Conservation (phyloP, 2,797 vertebrate species). For the Myiothlypis chrysogaster region DNA sequence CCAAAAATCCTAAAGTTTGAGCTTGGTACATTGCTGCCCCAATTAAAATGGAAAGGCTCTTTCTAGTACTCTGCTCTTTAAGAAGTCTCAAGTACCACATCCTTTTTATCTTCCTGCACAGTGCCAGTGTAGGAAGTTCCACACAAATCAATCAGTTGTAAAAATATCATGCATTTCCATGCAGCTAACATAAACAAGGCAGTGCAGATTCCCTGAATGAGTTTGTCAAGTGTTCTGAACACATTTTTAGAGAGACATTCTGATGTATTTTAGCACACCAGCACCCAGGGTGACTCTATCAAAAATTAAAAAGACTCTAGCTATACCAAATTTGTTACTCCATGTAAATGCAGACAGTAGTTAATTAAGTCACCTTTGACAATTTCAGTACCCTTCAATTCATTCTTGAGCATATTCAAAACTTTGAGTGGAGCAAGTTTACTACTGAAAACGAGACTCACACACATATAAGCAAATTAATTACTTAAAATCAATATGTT, state of each 20-base stretch:
- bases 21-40: not conserved
- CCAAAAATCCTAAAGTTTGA: not conserved
- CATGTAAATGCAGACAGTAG: constrained; percentile 1
- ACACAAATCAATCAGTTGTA: not conserved
- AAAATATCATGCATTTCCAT: not conserved
- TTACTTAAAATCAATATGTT: not conserved
- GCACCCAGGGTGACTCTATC: not conserved
- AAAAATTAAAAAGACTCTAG: not conserved
- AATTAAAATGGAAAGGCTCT: not conserved
- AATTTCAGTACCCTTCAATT: constrained; percentile 6
- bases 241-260: not conserved
- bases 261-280: not conserved
- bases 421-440: not conserved
- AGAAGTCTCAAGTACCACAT: not conserved
- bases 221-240: not conserved
- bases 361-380: constrained; percentile 7
- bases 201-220: not conserved
- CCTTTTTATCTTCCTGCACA: not conserved
- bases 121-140: not conserved
- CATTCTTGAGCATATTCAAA: not conserved
- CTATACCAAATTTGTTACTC: not conserved
- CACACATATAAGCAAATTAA: not conserved
- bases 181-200: not conserved
- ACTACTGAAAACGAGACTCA: not conserved
- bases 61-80: not conserved